Evolutionary conservation across 1,140 invertebrate genomes (phyloP).

Genomic region (Microplitis demolitor): DNA sequence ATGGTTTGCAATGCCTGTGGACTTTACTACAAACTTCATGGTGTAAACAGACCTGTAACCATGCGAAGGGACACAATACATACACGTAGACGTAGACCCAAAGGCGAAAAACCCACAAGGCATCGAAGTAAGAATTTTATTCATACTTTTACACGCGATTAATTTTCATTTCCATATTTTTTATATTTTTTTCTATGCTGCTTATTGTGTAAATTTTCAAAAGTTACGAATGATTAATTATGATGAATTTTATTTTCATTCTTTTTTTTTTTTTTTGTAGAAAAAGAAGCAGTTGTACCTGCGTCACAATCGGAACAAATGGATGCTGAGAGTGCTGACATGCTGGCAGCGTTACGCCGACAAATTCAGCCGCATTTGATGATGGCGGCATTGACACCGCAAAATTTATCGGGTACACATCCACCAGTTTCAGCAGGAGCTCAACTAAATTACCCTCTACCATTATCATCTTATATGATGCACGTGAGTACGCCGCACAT

Average conservation of each 20-base stretch:
- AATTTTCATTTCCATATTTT: neutral
- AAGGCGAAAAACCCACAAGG: conserved; percentile 64
- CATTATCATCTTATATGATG: conserved; percentile 54
- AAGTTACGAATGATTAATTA: no score
- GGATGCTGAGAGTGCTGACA: conserved; percentile 64
- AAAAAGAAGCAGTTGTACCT: conserved; percentile 50
- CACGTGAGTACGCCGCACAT: conserved; percentile 49
- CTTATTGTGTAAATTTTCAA: neutral
- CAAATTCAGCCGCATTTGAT: conserved; percentile 70
- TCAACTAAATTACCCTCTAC: conserved; percentile 53
- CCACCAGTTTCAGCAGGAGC: conserved; percentile 35
- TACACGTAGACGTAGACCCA: conserved; percentile 88
- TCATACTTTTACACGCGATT: neutral
- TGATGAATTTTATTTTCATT: neutral
- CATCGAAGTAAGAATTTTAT: conserved; percentile 52
- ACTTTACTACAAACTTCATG: conserved; percentile 91
- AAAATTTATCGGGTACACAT: conserved; percentile 43
- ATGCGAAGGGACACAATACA: conserved; percentile 98
- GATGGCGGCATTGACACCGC: conserved; percentile 62
- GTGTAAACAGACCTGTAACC: conserved; percentile 86
- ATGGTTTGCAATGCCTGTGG: conserved; percentile 96
- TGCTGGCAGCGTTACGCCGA: conserved; percentile 67
- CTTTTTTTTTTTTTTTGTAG: conserved; percentile 28
- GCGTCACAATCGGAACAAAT: conserved; percentile 49
- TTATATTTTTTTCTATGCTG: neutral